Percentiles rank a stretch among this genome's conserved stretches.
phyloP scores from a whole-genome alignment of 2,888 invertebrate species.

The Tridacna gigas region DNA sequence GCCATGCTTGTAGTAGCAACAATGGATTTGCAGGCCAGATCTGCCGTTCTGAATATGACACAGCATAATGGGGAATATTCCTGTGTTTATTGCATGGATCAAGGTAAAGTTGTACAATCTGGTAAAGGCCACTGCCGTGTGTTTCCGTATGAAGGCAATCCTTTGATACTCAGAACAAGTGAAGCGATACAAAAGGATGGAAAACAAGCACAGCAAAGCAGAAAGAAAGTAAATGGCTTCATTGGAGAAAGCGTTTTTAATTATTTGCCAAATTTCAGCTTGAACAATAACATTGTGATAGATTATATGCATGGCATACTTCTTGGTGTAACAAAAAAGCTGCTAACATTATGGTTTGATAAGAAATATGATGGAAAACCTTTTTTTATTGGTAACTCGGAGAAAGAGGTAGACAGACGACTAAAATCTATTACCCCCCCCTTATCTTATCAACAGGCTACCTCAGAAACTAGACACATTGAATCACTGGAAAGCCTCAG shows the following conservation, averaged over 20 bases:
- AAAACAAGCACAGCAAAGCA: constrained; percentile 24
- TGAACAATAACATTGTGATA: constrained; percentile 43
- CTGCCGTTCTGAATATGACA: constrained; percentile 54
- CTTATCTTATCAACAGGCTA: constrained; percentile 42
- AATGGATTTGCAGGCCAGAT: constrained; percentile 61
- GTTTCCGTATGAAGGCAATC: constrained; percentile 29
- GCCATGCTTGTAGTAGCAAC: constrained; percentile 49
- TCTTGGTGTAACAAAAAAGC: constrained; percentile 50
- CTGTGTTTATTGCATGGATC: constrained; percentile 54
- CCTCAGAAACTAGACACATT: constrained; percentile 49
- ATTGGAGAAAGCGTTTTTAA: constrained; percentile 44
- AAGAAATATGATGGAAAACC: constrained; percentile 8
- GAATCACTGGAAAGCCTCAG: constrained; percentile 61
- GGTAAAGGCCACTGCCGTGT: constrained; percentile 55
- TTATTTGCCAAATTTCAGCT: constrained; percentile 37
- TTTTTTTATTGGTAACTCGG: constrained; percentile 37
- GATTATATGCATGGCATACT: constrained; percentile 63
- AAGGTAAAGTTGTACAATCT: constrained; percentile 32
- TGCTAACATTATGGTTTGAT: constrained; percentile 51
- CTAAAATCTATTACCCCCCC: constrained; percentile 47
- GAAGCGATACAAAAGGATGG: constrained; percentile 29
- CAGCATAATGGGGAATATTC: constrained; percentile 60
- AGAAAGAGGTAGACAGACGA: constrained; percentile 40
- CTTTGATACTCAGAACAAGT: constrained; percentile 21
- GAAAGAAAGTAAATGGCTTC: constrained; percentile 45